Base-by-base conservation (phyloP, 2,113 vertebrate species). In the Mellivora capensis region DNA sequence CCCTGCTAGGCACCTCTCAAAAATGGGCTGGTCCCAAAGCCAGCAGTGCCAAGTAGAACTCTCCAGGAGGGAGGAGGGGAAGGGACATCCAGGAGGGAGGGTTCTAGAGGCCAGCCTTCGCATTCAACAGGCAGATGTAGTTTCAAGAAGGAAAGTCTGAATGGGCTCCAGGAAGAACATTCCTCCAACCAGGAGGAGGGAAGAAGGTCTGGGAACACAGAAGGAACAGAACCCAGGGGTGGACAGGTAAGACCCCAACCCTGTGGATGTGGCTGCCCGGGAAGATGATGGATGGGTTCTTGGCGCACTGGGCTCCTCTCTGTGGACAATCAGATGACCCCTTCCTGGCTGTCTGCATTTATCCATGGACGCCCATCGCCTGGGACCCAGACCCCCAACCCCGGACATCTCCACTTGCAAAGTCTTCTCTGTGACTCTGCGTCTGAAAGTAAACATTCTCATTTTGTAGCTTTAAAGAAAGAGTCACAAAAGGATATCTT, bases 381-480 rank as follows among this genome's bases (percentile, higher is more conserved):
- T 44, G 52, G 20, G 44, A 20, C 39, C 77, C 57, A 12, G 4
- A 9, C 12, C 72, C 29, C 42, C 12, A 23, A 1, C 37, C 37
- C 47, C 59, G 11, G 83, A 77, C 23, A 34, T 59, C 25, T 8
- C 34, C 18, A 0, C 18, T 37, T 42, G 3, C 23, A 17, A 29
- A 91, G 61, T 79, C 9, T 2, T 49, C 42, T 44, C 34, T 17
- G 13, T 15, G 62, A 8, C 21, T 94, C 74, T 11, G 13, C 44
- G 59, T 95, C 85, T 29, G 59, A 80, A 87, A 71, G 69, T 1
- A 18, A 84, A 44, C 8, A 21, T 81, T 92, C 64, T 93, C n/a
- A 15, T 37, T 76, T 39, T 61, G 59, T 44, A 52, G 21, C 39
- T 88, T 93, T 79, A 44, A 87, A 87, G 61, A 80, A 83, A 62